Evolutionary conservation across 1,140 invertebrate genomes (phyloP), one percentile per base, ranked within the genome.

Genomic region (Apolygus lucorum): DNA sequence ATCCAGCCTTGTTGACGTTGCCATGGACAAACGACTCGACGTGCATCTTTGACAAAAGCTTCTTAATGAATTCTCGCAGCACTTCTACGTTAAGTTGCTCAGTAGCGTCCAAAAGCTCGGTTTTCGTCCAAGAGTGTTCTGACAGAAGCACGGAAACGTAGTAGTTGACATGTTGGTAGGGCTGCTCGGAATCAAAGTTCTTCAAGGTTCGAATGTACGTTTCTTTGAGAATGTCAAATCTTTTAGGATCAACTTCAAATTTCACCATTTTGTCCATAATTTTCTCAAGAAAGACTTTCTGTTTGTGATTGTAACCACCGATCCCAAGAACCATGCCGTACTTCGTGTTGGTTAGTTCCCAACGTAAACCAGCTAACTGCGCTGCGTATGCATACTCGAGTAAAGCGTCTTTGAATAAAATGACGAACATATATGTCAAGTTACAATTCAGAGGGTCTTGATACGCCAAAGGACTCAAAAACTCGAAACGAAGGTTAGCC

Each of bases 341-440:
- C 76, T 89, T 90, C 26, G 87, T 90, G 74, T 87, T 89, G 21
- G 78, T 82, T n/a, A 98, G 78, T 74, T 83, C 84, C 81, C 93
- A 95, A 73, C 85, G 84, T 0, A 98, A 81, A 2, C 93, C 94
- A 69, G 95, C 94, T 66, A 98, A 80, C 72, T 92, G 89, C 0
- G 96, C 95, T 70, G 88, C 86, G 80, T 99, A 99, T 1, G 90
- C 84, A 80, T 94, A 95, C 80, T 98, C 95, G 76, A 91, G 96
- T 2, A 98, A 79, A 17, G 88, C 84, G 82, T 98, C 96, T 65
- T 86, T 84, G 67, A 97, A 86, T 63, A 96, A 80, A 74, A 88
- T 81, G 1, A 91, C 86, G 82, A 93, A 93, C 81, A 99, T 84
- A 63, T 88, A 85, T 2, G 89, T 90, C 76, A 96, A 82, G 80